Evolutionary conservation across 2,888 invertebrate genomes (phyloP).

Genomic region (Agonum fuliginosum): DNA sequence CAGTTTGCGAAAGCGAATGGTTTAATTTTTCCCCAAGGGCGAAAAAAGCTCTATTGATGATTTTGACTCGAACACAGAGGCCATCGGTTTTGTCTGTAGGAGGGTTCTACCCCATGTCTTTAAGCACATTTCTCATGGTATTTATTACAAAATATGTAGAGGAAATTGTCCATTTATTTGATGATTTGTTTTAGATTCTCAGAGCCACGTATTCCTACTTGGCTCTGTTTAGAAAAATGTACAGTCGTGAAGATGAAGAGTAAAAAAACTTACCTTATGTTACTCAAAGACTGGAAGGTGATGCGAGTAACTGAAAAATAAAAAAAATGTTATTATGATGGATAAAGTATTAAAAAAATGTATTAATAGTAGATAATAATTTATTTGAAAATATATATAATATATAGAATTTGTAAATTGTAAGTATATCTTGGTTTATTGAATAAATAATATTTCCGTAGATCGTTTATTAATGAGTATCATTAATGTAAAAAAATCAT

Average conservation of each 20-base stretch:
- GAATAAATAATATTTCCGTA: too few species aligned
- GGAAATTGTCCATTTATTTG: not conserved
- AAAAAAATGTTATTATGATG: too few species aligned
- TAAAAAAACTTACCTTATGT: too few species aligned
- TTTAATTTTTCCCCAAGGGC: conserved; percentile 60
- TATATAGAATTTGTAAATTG: too few species aligned
- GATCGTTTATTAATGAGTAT: too few species aligned
- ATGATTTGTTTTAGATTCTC: conserved; percentile 28
- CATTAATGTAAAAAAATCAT: too few species aligned
- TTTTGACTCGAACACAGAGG: conserved; percentile 59
- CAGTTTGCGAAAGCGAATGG: conserved; percentile 62
- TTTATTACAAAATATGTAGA: not conserved
- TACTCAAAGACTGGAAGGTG: too few species aligned
- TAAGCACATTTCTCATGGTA: conserved; percentile 63
- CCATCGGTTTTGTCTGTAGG: conserved; percentile 62
- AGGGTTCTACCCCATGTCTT: conserved; percentile 63
- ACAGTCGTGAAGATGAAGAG: not conserved
- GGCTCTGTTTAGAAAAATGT: not conserved
- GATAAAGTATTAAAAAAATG: too few species aligned
- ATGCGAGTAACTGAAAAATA: too few species aligned
- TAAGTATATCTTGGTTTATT: too few species aligned
- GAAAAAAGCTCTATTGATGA: conserved; percentile 61
- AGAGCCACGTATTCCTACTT: conserved; percentile 1
- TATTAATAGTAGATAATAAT: too few species aligned
- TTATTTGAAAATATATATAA: too few species aligned